phyloP scores from a whole-genome alignment of 2,113 vertebrate genomes.

The Callopanchax toddi region DNA sequence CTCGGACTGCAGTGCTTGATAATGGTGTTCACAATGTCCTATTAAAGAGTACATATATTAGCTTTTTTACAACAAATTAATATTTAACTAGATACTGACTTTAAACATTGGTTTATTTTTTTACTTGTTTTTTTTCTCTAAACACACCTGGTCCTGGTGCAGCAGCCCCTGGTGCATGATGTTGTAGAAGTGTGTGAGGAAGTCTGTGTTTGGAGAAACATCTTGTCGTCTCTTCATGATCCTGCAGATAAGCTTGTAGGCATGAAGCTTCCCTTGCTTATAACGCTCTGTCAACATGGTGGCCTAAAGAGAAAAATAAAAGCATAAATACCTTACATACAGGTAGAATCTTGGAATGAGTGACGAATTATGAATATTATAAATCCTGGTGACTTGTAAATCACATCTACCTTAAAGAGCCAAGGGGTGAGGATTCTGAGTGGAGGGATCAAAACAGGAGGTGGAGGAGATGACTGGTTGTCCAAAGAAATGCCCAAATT shows the following conservation, averaged over 20 bases:
- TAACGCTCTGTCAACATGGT: constrained; percentile 97
- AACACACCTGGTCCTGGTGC: constrained; percentile 92
- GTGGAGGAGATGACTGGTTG: constrained; percentile 94
- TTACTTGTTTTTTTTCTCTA: too few species aligned
- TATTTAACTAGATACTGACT: too few species aligned
- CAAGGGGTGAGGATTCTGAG: constrained; percentile 97
- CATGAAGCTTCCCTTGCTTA: constrained; percentile 97
- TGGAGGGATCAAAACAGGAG: constrained; percentile 94
- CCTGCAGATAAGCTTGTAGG: constrained; percentile 98
- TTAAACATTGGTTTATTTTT: too few species aligned
- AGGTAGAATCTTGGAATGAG: background rate
- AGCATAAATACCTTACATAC: background rate
- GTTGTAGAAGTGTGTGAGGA: constrained; percentile 98
- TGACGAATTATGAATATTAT: background rate
- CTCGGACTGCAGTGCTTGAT: constrained; percentile 99
- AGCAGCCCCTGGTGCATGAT: constrained; percentile 98
- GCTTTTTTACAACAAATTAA: too few species aligned
- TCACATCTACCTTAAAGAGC: constrained; percentile 92
- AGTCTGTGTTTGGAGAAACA: constrained; percentile 96
- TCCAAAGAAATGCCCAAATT: constrained; percentile 98
- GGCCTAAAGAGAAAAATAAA: constrained; percentile 79
- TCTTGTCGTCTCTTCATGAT: constrained; percentile 99
- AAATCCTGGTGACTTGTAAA: background rate
- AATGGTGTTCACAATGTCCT: constrained; percentile 99
- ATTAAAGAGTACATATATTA: constrained; percentile 1